Evolutionary conservation across 2,888 invertebrate genomes (phyloP).

Genomic region (Protodeltote pygarga): DNA sequence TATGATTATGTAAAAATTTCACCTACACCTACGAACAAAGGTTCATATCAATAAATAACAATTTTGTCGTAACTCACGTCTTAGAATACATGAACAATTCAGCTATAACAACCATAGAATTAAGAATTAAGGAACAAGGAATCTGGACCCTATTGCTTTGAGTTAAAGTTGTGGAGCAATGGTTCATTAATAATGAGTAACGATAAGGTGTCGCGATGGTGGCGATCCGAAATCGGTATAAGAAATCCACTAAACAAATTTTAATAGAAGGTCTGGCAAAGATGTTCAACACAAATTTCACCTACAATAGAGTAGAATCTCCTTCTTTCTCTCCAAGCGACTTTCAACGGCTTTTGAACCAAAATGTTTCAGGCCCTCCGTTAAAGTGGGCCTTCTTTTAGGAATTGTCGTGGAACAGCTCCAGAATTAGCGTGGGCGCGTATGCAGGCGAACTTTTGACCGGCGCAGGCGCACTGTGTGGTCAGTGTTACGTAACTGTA

Average conservation of each 20-base stretch:
- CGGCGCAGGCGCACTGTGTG: constrained; percentile 54
- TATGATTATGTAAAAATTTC: constrained; percentile 16
- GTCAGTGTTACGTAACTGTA: constrained; percentile 51
- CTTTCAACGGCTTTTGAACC: too few relatives aligned
- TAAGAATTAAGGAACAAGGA: not conserved
- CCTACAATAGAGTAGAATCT: too few relatives aligned
- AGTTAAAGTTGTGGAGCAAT: constrained; percentile 9
- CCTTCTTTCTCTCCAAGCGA: too few relatives aligned
- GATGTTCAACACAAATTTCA: too few relatives aligned
- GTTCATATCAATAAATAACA: constrained; percentile 27
- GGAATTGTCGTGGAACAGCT: not conserved
- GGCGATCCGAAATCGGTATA: constrained; percentile 38
- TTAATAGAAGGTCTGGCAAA: constrained; percentile 14
- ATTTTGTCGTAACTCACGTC: constrained; percentile 34
- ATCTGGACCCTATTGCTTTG: constrained; percentile 16
- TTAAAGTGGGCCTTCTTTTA: constrained; percentile 7
- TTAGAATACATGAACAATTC: constrained; percentile 25
- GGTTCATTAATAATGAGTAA: constrained; percentile 45
- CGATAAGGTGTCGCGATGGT: constrained; percentile 36
- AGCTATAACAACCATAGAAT: constrained; percentile 11
- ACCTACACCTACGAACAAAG: constrained; percentile 19
- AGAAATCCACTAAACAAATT: not conserved
- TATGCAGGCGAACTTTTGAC: constrained; percentile 59
- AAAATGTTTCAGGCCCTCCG: too few relatives aligned
- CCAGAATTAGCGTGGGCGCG: constrained; percentile 47